Conservation (phyloP, 23 tunicate species). For the Halocynthia roretzi region DNA sequence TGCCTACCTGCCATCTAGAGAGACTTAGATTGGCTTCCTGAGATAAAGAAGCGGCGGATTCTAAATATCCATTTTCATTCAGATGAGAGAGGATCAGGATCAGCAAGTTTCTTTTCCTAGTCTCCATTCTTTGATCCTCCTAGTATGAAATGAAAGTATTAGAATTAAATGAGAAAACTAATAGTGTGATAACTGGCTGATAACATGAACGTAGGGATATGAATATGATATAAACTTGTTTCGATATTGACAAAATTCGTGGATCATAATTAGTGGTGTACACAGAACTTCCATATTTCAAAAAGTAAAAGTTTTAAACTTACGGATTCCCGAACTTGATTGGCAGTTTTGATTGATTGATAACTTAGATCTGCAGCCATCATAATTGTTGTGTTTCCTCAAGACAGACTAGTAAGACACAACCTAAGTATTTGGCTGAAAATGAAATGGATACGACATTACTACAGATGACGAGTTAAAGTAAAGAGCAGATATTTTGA, state of each 20-base stretch:
- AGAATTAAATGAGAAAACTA: no score
- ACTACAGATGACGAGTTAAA: no score
- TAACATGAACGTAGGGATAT: no score
- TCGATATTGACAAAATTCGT: background rate
- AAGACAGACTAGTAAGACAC: no score
- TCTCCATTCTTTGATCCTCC: constrained; percentile 85
- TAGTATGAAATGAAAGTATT: constrained; percentile 13
- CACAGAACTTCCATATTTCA: background rate
- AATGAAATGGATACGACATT: no score
- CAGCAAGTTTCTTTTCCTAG: constrained; percentile 81
- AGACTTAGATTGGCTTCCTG: constrained; percentile 84
- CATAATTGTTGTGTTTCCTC: background rate
- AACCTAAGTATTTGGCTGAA: no score
- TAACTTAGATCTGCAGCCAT: constrained; percentile 80
- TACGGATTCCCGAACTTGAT: constrained; percentile 93
- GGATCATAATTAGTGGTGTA: background rate
- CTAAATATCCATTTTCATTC: constrained; percentile 81
- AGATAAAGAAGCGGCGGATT: constrained; percentile 63
- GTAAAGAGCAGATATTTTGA: no score
- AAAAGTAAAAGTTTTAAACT: constrained; percentile 4
- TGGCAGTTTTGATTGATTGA: constrained; percentile 93
- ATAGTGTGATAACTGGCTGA: no score
- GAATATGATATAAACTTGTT: background rate
- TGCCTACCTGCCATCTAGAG: constrained; percentile 76
- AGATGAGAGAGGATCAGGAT: constrained; percentile 72